These are phyloP conservation scores for Amiota mariae DNA, from an alignment of 2,888 invertebrate genomes.

Conservation along the genomic window DNA sequence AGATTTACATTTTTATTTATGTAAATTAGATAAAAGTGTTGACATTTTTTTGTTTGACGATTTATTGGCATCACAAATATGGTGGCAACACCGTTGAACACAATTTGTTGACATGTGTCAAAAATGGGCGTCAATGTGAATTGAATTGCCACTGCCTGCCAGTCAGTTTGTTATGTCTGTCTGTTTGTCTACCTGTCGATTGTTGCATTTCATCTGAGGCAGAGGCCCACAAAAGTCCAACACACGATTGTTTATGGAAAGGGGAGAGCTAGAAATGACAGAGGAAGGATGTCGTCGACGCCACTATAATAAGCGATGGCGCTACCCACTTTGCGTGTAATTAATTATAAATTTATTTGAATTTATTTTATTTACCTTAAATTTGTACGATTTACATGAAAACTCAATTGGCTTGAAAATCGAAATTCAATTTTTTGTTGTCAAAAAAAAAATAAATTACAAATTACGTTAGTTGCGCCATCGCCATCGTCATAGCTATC, in stretches of 20 bases:
- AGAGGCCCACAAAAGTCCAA: no score
- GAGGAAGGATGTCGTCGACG: no score
- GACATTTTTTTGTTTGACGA: constrained; percentile 45
- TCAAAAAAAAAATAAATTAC: no score
- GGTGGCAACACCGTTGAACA: constrained; percentile 32
- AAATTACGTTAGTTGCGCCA: no score
- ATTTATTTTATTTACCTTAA: constrained; percentile 3
- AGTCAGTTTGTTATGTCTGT: constrained; percentile 12
- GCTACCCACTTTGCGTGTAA: constrained; percentile 18
- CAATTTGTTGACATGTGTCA: constrained; percentile 41
- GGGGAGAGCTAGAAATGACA: no score
- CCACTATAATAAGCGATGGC: neutral
- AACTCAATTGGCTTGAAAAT: constrained; percentile 48
- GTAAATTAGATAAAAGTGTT: constrained; percentile 55
- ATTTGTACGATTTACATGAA: constrained; percentile 43
- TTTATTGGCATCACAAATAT: constrained; percentile 28
- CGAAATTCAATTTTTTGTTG: neutral
- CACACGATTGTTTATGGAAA: no score
- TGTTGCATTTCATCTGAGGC: neutral
- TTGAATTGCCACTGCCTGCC: neutral
- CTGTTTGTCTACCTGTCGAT: neutral
- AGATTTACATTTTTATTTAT: constrained; percentile 43
- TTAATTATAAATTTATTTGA: neutral
- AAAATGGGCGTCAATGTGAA: constrained; percentile 52
- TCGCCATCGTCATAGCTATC: no score